Evolutionary conservation across 2,888 invertebrate genomes (phyloP).

Genomic region (Diaprepes abbreviatus): DNA sequence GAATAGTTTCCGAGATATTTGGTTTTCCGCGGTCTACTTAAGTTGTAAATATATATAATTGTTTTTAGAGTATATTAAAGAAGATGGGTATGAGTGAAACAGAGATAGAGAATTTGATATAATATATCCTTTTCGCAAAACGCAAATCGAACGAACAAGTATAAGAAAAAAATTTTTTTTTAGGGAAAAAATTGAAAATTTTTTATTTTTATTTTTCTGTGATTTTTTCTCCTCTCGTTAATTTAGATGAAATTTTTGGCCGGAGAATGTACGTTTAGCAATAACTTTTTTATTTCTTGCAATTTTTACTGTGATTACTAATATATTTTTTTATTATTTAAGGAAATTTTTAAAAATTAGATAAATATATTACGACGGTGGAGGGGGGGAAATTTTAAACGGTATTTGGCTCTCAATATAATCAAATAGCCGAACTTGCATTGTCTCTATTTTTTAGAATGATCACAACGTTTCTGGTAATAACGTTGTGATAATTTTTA

Average conservation of each 20-base stretch:
- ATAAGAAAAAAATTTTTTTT: conserved; percentile 43
- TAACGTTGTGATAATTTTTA: too few relatives aligned
- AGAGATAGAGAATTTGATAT: conserved; percentile 54
- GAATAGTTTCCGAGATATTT: background rate
- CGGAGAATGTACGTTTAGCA: conserved; percentile 61
- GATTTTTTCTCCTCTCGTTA: conserved; percentile 52
- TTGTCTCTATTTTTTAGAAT: too few relatives aligned
- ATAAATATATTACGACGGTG: conserved; percentile 14
- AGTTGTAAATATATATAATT: conserved; percentile 60
- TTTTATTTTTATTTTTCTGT: conserved; percentile 52
- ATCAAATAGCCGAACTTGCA: too few relatives aligned
- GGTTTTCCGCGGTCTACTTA: conserved; percentile 46
- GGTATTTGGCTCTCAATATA: too few relatives aligned
- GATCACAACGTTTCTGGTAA: too few relatives aligned
- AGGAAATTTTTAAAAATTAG: conserved; percentile 39
- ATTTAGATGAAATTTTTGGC: conserved; percentile 52
- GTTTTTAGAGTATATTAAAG: conserved; percentile 56
- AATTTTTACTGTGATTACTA: conserved; percentile 60
- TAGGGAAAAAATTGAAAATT: conserved; percentile 51
- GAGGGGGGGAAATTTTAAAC: too few relatives aligned
- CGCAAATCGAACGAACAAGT: conserved; percentile 40
- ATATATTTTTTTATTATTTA: conserved; percentile 54
- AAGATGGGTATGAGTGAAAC: conserved; percentile 56
- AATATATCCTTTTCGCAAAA: conserved; percentile 39
- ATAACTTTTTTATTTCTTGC: conserved; percentile 59